Evolutionary conservation across 2,797 vertebrate genomes (phyloP).

Genomic region (Craterocephalus amniculus): DNA sequence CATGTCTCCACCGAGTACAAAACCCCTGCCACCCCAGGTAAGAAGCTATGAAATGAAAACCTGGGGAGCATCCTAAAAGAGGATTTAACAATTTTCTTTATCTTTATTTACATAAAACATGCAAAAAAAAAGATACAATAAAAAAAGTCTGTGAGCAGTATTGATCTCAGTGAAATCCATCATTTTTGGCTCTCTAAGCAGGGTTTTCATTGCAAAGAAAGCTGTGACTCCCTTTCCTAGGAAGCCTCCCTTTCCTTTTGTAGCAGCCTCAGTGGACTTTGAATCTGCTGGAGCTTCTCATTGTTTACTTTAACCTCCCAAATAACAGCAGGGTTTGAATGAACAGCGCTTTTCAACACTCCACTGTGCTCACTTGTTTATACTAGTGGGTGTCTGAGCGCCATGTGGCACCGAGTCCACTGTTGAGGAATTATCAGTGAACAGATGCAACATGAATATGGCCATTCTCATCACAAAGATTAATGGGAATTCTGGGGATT

Average conservation of each 20-base stretch:
- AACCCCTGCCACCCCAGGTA: slow-evolving; percentile 31
- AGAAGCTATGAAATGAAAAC: slow-evolving; percentile 38
- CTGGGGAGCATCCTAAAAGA: slow-evolving; percentile 14
- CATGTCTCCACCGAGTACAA: slow-evolving; percentile 44
- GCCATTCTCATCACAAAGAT: slow-evolving; percentile 64
- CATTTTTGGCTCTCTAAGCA: slow-evolving; percentile 35
- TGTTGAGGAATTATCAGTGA: slow-evolving; percentile 63
- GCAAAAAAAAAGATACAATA: slow-evolving; percentile 2
- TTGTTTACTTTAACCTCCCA: slow-evolving; percentile 51
- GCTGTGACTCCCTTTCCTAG: slow-evolving; percentile 43
- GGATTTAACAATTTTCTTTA: slow-evolving; percentile 24
- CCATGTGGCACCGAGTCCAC: slow-evolving; percentile 60
- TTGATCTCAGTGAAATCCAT: slow-evolving; percentile 39
- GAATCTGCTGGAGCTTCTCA: slow-evolving; percentile 42
- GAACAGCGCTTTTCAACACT: slow-evolving; percentile 38
- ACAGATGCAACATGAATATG: slow-evolving; percentile 73
- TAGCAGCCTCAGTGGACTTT: slow-evolving; percentile 30
- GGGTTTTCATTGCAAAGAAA: slow-evolving; percentile 24
- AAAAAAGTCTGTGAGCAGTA: slow-evolving; percentile 38
- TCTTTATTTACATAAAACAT: slow-evolving; percentile 23
- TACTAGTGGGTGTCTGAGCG: slow-evolving; percentile 21
- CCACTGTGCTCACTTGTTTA: slow-evolving; percentile 32
- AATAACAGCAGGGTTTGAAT: slow-evolving; percentile 32
- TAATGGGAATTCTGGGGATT: slow-evolving; percentile 63
- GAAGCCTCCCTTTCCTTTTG: slow-evolving; percentile 25